These are phyloP conservation scores for Ischnus inquisitorius DNA, from an alignment of 2,888 invertebrate species.

Conservation along the genomic window DNA sequence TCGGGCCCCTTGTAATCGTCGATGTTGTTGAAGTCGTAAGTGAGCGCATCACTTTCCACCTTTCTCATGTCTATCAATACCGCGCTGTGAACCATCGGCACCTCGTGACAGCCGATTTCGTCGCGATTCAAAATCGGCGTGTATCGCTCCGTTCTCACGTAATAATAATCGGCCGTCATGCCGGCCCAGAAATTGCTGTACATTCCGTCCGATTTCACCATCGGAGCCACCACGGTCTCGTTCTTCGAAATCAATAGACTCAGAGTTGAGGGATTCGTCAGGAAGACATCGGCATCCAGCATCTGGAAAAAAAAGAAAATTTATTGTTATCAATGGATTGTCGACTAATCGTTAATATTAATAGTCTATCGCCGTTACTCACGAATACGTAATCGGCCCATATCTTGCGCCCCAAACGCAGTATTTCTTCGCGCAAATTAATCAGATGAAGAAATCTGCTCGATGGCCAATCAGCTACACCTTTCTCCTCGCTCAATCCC, in stretches of 20 bases:
- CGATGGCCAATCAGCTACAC: conserved; percentile 91
- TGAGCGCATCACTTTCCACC: conserved; percentile 88
- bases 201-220: conserved; percentile 93
- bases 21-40: conserved; percentile 90
- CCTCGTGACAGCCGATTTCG: conserved; percentile 91
- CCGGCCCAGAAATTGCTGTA: conserved; percentile 99
- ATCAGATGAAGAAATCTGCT: conserved; percentile 93
- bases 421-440: conserved; percentile 91
- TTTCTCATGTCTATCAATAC: conserved; percentile 92
- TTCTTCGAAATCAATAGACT: conserved; percentile 88
- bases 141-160: conserved; percentile 94
- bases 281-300: conserved; percentile 94
- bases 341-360: conserved; percentile 22
- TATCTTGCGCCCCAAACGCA: conserved; percentile 90
- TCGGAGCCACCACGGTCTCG: conserved; percentile 91
- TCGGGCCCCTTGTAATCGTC: conserved; percentile 90
- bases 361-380: conserved; percentile 82
- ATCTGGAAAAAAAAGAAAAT: conserved; percentile 87
- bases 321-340: background rate
- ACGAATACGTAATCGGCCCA: conserved; percentile 97
- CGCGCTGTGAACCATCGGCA: conserved; percentile 97
- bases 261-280: conserved; percentile 90
- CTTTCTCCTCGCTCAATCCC: conserved; percentile 87
- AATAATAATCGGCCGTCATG: conserved; percentile 94
- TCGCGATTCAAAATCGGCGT: conserved; percentile 91